Percentiles rank a stretch among this genome's conserved stretches.
Conservation (phyloP, 1,140 invertebrate genomes). For the Scylla paramamosain region DNA sequence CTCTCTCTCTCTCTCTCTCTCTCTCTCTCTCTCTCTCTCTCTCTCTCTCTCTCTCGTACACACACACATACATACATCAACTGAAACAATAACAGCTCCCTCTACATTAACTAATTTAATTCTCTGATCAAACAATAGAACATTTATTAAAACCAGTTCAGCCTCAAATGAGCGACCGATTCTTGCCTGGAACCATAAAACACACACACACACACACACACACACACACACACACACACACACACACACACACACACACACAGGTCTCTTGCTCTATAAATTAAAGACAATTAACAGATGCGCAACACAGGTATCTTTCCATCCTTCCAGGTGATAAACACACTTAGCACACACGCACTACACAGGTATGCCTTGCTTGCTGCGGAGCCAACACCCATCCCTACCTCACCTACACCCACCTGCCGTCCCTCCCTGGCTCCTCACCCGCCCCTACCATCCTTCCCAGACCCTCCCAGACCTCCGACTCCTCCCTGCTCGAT, state of each 20-base stretch:
- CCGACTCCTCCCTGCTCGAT: not conserved
- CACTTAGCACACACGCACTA: not conserved
- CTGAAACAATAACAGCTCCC: not conserved
- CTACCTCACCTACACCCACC: not conserved
- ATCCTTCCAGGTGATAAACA: not conserved
- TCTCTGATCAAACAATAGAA: not conserved
- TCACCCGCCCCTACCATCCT: not conserved
- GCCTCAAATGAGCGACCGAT: not conserved
- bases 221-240: not conserved
- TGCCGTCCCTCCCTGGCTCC: not conserved
- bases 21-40: conserved; percentile 29
- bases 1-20: conserved; percentile 41
- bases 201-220: not conserved
- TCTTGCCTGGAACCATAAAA: not conserved
- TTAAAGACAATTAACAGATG: conserved; percentile 13
- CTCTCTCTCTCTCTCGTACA: not conserved
- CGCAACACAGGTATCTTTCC: not conserved
- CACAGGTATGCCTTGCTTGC: not conserved
- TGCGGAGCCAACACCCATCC: not conserved
- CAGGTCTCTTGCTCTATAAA: not conserved
- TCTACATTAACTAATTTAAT: not conserved
- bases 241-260: not conserved
- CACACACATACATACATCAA: not conserved
- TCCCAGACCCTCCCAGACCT: not conserved
- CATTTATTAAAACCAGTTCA: not conserved